These are phyloP conservation scores for Sminthurides aquaticus DNA, from an alignment of 2,888 invertebrate species.

Conservation along the genomic window DNA sequence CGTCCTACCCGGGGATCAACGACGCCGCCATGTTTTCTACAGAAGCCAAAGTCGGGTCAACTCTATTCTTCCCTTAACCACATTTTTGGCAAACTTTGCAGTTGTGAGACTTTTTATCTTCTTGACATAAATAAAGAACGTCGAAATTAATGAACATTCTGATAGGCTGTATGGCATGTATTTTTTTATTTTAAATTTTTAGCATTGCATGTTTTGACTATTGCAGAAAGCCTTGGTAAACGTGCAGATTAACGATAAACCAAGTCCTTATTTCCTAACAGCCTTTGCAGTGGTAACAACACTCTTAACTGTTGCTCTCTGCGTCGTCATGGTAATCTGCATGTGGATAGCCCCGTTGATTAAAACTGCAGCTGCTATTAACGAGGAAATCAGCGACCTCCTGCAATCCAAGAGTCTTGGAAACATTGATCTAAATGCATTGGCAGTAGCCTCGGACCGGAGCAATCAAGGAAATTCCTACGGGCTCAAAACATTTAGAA, in stretches of 20 bases:
- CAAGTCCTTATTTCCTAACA: conserved; percentile 28
- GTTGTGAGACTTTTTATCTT: conserved; percentile 26
- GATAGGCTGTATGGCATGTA: no score
- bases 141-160: no score
- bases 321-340: conserved; percentile 9
- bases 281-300: conserved; percentile 26
- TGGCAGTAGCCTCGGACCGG: not conserved
- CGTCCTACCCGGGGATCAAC: conserved; percentile 12
- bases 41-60: conserved; percentile 36
- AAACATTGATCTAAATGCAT: conserved; percentile 3
- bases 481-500: conserved; percentile 17
- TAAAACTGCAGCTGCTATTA: conserved; percentile 10
- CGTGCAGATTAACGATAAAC: conserved; percentile 39
- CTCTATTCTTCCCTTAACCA: conserved; percentile 30
- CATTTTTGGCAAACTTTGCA: conserved; percentile 39
- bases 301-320: not conserved
- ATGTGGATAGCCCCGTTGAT: conserved; percentile 16
- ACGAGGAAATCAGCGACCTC: conserved; percentile 5
- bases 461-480: not conserved
- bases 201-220: not conserved
- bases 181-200: no score
- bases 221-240: conserved; percentile 24
- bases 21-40: conserved; percentile 14
- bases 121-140: no score
- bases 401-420: not conserved